Evolutionary conservation across 2,888 invertebrate species (phyloP).

Genomic region (Pristionchus arcanus): DNA sequence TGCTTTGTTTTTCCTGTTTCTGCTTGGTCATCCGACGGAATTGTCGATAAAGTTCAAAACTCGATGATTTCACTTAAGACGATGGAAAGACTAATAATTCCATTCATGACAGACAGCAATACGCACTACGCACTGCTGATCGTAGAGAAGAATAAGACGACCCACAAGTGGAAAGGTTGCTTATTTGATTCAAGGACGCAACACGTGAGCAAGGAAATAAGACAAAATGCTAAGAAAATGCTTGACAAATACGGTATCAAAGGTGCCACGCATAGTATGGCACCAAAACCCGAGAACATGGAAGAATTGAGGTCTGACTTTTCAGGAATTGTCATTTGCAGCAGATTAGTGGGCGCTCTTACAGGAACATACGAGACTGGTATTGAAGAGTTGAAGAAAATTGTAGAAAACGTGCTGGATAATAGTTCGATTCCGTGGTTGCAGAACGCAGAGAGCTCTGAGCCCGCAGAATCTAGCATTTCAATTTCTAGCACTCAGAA

Average conservation of each 20-base stretch:
- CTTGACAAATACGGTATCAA: background rate
- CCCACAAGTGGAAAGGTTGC: background rate
- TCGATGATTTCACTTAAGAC: background rate
- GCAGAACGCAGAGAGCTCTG: background rate
- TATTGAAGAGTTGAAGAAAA: background rate
- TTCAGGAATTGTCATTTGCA: conserved; percentile 11
- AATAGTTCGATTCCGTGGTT: background rate
- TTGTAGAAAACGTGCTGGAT: background rate
- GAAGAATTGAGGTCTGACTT: background rate
- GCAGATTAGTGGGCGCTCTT: background rate
- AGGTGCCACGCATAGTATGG: background rate
- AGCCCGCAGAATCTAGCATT: no score
- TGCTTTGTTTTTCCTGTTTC: conserved; percentile 24
- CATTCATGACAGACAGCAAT: background rate
- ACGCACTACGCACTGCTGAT: background rate
- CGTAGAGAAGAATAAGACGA: background rate
- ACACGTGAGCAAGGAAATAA: background rate
- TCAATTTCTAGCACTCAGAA: no score
- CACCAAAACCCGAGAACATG: background rate
- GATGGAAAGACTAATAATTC: background rate
- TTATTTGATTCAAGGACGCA: background rate
- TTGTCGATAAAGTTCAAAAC: background rate
- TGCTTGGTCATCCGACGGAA: background rate
- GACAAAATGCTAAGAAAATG: background rate
- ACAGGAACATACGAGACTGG: background rate